Evolutionary conservation across 2,113 vertebrate genomes (phyloP).

Genomic region (Sigmodon hispidus): DNA sequence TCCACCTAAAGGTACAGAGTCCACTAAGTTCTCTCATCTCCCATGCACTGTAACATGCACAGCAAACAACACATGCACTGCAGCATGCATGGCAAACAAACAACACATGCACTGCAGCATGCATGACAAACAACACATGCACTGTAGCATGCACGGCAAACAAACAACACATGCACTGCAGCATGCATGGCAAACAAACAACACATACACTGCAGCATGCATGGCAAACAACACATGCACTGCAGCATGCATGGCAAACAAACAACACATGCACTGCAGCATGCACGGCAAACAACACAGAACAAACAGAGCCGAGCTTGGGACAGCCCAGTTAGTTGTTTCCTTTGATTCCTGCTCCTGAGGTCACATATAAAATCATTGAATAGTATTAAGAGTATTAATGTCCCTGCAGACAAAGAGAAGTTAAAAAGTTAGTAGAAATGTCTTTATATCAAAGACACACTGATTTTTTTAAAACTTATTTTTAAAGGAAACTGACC

Average conservation of each 20-base stretch:
- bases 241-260: neutral
- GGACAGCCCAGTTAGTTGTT: neutral
- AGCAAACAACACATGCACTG: neutral
- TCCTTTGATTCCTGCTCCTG: neutral
- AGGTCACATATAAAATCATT: neutral
- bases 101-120: too few relatives aligned
- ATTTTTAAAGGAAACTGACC: neutral
- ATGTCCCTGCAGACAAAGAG: neutral
- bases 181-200: neutral
- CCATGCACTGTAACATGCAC: neutral
- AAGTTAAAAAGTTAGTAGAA: neutral
- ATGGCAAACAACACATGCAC: neutral
- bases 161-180: too few relatives aligned
- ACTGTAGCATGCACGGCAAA: neutral
- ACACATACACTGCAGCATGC: too few relatives aligned
- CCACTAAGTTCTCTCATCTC: neutral
- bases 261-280: too few relatives aligned
- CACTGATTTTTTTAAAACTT: neutral
- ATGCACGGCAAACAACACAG: neutral
- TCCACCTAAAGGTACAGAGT: neutral
- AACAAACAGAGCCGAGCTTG: neutral
- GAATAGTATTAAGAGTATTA: neutral
- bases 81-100: neutral
- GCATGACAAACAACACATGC: neutral
- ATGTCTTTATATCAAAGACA: neutral